Evolutionary conservation across 2,888 invertebrate genomes (phyloP), one percentile per base, ranked within the genome.

Genomic region (Pollenia angustigena): DNA sequence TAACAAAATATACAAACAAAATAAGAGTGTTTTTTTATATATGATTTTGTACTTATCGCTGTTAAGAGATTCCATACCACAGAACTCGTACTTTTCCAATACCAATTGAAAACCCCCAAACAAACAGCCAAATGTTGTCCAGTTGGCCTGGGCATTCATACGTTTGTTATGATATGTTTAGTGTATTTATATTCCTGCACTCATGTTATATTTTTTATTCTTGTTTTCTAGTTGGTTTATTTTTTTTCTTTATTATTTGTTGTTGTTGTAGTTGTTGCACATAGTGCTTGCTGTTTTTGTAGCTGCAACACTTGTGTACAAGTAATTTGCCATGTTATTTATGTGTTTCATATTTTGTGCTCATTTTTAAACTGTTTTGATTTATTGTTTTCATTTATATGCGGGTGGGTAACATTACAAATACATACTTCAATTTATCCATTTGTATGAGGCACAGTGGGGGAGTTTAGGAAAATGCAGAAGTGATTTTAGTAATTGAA

Each of bases 341-440:
- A 87, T 87, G 84, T 87, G 84, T 78, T 87, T 87, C 87, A 84
- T 81, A 87, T 87, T 84, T 87, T 87, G 81, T 78, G 76, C 81
- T 87, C 76, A 87, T 84, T 84, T 84, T 87, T 84, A 87, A 87
- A 81, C 81, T 66, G 46, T 84, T 87, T 76, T 87, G 87, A 87
- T 87, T 87, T 87, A 87, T 87, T 76, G 84, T 76, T 87, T 84
- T 72, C 87, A 84, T 87, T 84, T 78, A 76, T 56, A 87, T 87
- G 87, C 87, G 87, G 87, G 87, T 87, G 87, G 86, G 69, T 83
- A 72, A 44, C 18, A 54, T 62, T 64, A 56, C 71, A 81, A 72
- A 72, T 64, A 10, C 23, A 58, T 32, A 60, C 40, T 60, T 56
- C 32, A 48, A 54, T 80, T 52, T 52, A 9, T 23, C 9, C 18